Evolutionary conservation across 2,113 vertebrate genomes (phyloP), one percentile per base, ranked within the genome.

Genomic region (Rana temporaria): DNA sequence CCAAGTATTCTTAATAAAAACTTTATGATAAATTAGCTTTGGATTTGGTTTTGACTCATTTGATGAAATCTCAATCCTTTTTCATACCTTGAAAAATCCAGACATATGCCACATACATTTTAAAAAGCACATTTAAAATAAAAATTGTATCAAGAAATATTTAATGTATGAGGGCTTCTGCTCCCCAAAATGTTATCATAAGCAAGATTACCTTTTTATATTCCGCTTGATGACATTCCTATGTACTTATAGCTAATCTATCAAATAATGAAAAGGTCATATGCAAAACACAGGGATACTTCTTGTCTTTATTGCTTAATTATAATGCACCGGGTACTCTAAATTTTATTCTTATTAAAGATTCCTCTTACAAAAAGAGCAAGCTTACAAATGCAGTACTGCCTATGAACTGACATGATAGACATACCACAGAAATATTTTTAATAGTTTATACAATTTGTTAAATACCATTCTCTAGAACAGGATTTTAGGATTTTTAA

Each of bases 1-100:
- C 57, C 6, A 59, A 64, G 64, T 15, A 66, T 12, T 66, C 66
- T 42, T 63, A 15, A 17, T 26, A 34, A 76, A 63, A 22, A 38
- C 16, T 5, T 30, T 30, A 65, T n/a, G 24, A 17, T 55, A 17
- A 30, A 64, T 65, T 64, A 53, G 17, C 42, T 64, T 78, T 55
- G 48, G 53, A 55, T 78, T 66, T 52, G 42, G 6, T 65, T 14
- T 78, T 20, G 19, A 48, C 66, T 30, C 32, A 55, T 56, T 77
- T 64, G 4, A 72, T 30, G 18, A 78, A 78, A 78, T 48, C 9
- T 65, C 19, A 64, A 78, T 53, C 60, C 20, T 52, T 62, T 38
- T 65, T 66, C 17, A 53, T 66, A 64, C 30, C 65, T 52, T 34
- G 53, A 2, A 30, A 65, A 18, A 22, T n/a, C 34, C 15, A 53